Evolutionary conservation across 1,140 invertebrate species (phyloP).

Genomic region (Ooceraea biroi): DNA sequence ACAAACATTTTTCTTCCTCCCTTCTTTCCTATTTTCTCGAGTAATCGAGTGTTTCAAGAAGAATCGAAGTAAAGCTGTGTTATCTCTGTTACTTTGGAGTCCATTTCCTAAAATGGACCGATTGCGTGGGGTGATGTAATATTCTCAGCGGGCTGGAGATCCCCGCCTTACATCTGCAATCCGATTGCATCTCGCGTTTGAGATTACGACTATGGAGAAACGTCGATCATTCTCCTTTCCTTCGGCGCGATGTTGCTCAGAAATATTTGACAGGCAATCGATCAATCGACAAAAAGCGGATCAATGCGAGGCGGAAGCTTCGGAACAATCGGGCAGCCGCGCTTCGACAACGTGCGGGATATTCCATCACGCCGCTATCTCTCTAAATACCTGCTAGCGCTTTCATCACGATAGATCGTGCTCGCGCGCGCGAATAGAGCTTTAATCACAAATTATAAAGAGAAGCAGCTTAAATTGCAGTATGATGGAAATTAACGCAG

Average conservation of each 20-base stretch:
- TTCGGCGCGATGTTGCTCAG: neutral
- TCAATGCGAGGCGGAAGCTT: slow-evolving; percentile 16
- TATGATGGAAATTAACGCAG: slow-evolving; percentile 43
- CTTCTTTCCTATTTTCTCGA: neutral
- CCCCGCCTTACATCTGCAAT: slow-evolving; percentile 27
- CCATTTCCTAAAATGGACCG: neutral
- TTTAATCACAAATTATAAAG: slow-evolving; percentile 61
- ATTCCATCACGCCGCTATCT: slow-evolving; percentile 49
- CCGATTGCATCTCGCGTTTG: slow-evolving; percentile 19
- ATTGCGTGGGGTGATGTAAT: neutral
- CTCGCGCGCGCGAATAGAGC: slow-evolving; percentile 35
- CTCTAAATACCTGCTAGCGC: slow-evolving; percentile 26
- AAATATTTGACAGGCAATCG: slow-evolving; percentile 57
- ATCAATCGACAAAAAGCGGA: slow-evolving; percentile 47
- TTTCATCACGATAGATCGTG: slow-evolving; percentile 26
- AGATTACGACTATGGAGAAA: slow-evolving; percentile 23
- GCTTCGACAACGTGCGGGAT: slow-evolving; percentile 24
- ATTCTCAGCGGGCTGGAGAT: slow-evolving; percentile 9
- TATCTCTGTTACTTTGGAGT: too few species aligned
- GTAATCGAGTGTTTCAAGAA: neutral
- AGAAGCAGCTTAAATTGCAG: slow-evolving; percentile 49
- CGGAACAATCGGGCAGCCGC: slow-evolving; percentile 39
- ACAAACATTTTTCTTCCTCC: neutral
- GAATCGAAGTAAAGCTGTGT: neutral
- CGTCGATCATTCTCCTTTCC: slow-evolving; percentile 22